phyloP scores from a whole-genome alignment of 2,797 vertebrate genomes.

The Microctenopoma steveboyesi region DNA sequence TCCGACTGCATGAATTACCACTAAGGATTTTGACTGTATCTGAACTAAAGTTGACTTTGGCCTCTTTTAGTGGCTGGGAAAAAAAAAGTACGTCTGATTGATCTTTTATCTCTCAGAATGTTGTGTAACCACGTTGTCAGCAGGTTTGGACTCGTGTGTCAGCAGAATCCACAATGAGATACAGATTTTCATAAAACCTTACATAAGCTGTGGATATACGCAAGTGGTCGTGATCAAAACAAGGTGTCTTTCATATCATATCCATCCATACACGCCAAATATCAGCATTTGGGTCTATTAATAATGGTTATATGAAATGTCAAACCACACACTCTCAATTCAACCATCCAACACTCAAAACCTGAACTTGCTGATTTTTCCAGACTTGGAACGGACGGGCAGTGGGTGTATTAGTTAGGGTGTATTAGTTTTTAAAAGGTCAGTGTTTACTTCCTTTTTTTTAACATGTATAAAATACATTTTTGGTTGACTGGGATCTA shows the following conservation, averaged over 20 bases:
- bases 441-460: background rate
- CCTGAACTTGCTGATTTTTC: too few species aligned
- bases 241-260: background rate
- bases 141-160: slow-evolving; percentile 21
- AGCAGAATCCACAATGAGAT: slow-evolving; percentile 31
- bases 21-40: slow-evolving; percentile 29
- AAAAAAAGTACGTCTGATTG: slow-evolving; percentile 18
- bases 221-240: background rate
- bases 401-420: too few species aligned
- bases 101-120: slow-evolving; percentile 46
- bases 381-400: background rate
- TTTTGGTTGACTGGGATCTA: background rate
- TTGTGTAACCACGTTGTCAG: slow-evolving; percentile 14
- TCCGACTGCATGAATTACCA: slow-evolving; percentile 37
- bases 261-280: background rate
- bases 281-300: background rate
- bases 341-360: too few species aligned
- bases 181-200: slow-evolving; percentile 30
- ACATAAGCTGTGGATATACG: slow-evolving; percentile 18
- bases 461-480: background rate
- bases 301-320: background rate
- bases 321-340: too few species aligned
- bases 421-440: too few species aligned
- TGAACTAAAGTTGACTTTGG: slow-evolving; percentile 64
- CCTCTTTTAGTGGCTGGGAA: slow-evolving; percentile 28